Conservation (phyloP, 1,140 invertebrate species). For the Spodoptera frugiperda region DNA sequence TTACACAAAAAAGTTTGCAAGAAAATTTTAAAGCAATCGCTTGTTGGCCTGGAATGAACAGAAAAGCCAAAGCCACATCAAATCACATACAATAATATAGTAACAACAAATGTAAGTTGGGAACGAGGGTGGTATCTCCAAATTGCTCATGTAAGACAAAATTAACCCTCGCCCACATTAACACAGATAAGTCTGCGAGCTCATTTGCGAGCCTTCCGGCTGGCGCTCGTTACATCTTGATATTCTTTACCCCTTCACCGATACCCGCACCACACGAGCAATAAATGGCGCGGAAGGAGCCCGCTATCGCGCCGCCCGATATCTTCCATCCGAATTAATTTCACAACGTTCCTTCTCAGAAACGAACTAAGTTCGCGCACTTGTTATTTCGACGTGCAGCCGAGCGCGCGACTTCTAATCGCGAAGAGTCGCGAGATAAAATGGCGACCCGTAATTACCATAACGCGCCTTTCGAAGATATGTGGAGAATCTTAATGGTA, state of each 20-base stretch:
- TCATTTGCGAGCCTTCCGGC: constrained; percentile 86
- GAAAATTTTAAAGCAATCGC: too few relatives aligned
- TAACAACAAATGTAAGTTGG: constrained; percentile 69
- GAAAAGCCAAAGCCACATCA: constrained; percentile 33
- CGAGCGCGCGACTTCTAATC: constrained; percentile 82
- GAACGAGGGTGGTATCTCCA: constrained; percentile 73
- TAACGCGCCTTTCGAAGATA: constrained; percentile 84
- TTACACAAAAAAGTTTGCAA: too few relatives aligned
- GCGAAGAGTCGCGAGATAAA: constrained; percentile 83
- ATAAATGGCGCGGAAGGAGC: constrained; percentile 85
- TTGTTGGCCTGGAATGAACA: neutral
- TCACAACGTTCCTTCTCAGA: constrained; percentile 75
- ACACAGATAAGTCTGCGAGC: constrained; percentile 84
- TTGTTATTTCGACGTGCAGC: constrained; percentile 82
- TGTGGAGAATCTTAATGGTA: constrained; percentile 85
- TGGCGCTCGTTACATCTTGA: constrained; percentile 84
- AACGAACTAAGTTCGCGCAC: constrained; percentile 84
- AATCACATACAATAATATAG: constrained; percentile 52
- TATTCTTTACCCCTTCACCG: constrained; percentile 85
- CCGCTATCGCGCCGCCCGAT: constrained; percentile 82
- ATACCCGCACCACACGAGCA: constrained; percentile 82
- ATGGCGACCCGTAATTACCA: constrained; percentile 85
- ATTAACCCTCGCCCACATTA: constrained; percentile 85
- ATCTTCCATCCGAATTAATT: constrained; percentile 86
- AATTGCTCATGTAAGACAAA: constrained; percentile 84